Base-by-base conservation (phyloP, 2,797 vertebrate genomes). In the Tachyglossus aculeatus region DNA sequence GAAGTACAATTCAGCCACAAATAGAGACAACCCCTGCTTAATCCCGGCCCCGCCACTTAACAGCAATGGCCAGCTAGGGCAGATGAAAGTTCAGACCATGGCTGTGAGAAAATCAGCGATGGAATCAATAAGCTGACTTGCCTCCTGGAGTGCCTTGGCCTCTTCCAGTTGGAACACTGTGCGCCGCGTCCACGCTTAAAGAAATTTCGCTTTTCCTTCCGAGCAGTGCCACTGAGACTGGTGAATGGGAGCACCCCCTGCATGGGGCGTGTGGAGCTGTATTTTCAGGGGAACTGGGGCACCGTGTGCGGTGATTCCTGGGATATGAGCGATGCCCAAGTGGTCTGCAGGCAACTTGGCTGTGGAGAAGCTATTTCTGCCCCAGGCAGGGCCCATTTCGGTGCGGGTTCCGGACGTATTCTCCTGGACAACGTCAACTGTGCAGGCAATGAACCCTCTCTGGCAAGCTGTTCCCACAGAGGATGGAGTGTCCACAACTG, bases 401-500 rank as follows among this genome's bases (percentile, higher is more conserved):
- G 71, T 5, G 16, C 40, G 22, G 52, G 60, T 9, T 53, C 47
- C 5, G 58, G 51, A 7, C 24, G 43, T 18, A 45, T 72, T 18
- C 21, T 66, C 32, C 16, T 66, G 37, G 44, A 40, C 36, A 18
- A 41, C 1, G 19, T 63, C 12, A 40, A 41, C 19, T 56, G 51
- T 10, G 21, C 27, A 3, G 51, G 58, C 14, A 27, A 63, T 36
- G 51, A 63, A 33, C 6, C 24, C 13, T 22, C 34, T 44, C 33
- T 62, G 24, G 61, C 34, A 51, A 24, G 29, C 0, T 71, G 41
- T 39, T 5, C 39, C 5, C 53, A 41, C 51, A 6, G 2, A 10
- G 67, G 67, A n/a, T 55, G 67, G 67, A 41, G 36, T 4, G 22
- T 55, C 7, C 51, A 62, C 34, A 55, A 24, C 22, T 71, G 51